A percentile compares a stretch with the other conserved stretches of the same genome.
These are phyloP conservation scores for Drosophila mulleri DNA, from an alignment of 2,888 invertebrate genomes.

Conservation along the genomic window DNA sequence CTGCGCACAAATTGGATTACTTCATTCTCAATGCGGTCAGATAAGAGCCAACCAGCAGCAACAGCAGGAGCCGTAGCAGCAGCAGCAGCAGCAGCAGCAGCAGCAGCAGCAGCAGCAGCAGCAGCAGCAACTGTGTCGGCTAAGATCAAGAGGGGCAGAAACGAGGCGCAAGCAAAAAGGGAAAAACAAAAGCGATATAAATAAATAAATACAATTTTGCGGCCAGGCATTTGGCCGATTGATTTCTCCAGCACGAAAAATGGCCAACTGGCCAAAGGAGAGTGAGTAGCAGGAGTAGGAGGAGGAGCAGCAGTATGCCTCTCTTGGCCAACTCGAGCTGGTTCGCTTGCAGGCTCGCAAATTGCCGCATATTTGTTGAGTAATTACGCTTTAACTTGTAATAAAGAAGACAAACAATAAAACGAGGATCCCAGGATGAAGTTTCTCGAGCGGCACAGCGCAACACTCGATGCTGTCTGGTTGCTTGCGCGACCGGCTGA, in stretches of 20 bases:
- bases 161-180: slow-evolving; percentile 5
- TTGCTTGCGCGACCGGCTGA: neutral
- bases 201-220: slow-evolving; percentile 75
- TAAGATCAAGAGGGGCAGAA: slow-evolving; percentile 54
- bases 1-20: slow-evolving; percentile 77
- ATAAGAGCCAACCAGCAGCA: slow-evolving; percentile 34
- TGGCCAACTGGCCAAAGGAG: slow-evolving; percentile 41
- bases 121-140: slow-evolving; percentile 37
- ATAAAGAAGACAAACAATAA: slow-evolving; percentile 83
- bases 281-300: neutral
- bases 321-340: slow-evolving; percentile 5
- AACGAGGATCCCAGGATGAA: slow-evolving; percentile 64
- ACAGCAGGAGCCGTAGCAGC: neutral
- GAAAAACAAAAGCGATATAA: slow-evolving; percentile 49
- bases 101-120: slow-evolving; percentile 20
- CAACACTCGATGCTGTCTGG: slow-evolving; percentile 1
- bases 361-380: slow-evolving; percentile 81
- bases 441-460: slow-evolving; percentile 8
- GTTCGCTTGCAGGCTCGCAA: slow-evolving; percentile 59
- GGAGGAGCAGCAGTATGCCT: neutral
- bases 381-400: slow-evolving; percentile 82
- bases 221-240: slow-evolving; percentile 69
- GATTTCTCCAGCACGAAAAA: slow-evolving; percentile 71
- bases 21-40: slow-evolving; percentile 67
- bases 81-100: slow-evolving; percentile 1